These are phyloP conservation scores for Odontamblyopus lacepedii DNA, from an alignment of 2,797 vertebrate genomes.

Conservation along the genomic window DNA sequence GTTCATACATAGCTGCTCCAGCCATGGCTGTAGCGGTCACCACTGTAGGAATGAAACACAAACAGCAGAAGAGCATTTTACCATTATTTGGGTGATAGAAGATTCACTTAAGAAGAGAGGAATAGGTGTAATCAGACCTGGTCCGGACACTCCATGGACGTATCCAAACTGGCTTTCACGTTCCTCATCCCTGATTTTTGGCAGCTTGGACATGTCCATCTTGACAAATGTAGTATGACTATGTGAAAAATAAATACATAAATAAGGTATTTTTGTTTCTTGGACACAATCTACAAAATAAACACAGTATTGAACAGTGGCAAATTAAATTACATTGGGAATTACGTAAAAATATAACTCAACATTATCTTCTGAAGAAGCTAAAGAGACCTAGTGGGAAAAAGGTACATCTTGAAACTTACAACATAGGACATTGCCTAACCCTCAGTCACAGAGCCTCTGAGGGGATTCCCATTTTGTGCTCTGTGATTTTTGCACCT, in stretches of 20 bases:
- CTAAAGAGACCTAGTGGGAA: background rate
- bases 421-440: background rate
- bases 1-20: conserved; percentile 97
- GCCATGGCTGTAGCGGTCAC: conserved; percentile 95
- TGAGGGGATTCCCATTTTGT: background rate
- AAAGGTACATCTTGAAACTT: background rate
- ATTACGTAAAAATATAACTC: background rate
- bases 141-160: conserved; percentile 92
- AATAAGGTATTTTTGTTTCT: background rate
- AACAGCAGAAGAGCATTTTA: background rate
- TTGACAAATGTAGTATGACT: conserved; percentile 29
- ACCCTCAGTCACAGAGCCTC: background rate
- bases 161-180: conserved; percentile 87
- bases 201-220: conserved; percentile 91
- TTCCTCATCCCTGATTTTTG: conserved; percentile 91
- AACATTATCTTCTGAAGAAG: background rate
- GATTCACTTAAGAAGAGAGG: background rate
- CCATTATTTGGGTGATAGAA: background rate
- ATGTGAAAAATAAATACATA: background rate
- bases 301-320: background rate
- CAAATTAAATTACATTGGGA: background rate
- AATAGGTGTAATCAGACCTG: conserved; percentile 64
- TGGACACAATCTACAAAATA: background rate
- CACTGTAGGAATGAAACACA: conserved; percentile 72
- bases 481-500: background rate